These are phyloP conservation scores for Vollenhovia emeryi DNA, from an alignment of 1,140 invertebrate species.

Conservation along the genomic window DNA sequence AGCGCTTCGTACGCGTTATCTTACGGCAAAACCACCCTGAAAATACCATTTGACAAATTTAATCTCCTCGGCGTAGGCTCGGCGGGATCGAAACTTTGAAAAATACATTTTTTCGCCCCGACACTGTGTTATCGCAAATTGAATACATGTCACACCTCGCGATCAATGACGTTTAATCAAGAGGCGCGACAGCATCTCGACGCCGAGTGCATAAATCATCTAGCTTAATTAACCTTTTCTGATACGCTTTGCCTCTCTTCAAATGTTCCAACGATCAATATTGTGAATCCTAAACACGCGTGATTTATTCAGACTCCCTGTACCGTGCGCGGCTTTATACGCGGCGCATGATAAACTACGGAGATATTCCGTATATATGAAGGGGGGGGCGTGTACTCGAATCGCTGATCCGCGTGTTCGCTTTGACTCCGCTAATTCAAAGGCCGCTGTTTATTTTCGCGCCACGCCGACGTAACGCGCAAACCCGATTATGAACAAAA, in stretches of 20 bases:
- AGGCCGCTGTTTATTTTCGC: constrained; percentile 36
- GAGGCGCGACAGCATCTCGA: constrained; percentile 2
- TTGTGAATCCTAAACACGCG: constrained; percentile 37
- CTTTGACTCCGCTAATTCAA: constrained; percentile 53
- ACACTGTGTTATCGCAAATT: constrained; percentile 24
- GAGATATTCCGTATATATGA: constrained; percentile 30
- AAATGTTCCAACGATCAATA: constrained; percentile 41
- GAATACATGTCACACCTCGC: background rate
- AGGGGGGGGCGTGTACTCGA: background rate
- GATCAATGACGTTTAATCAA: constrained; percentile 47
- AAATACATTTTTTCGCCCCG: background rate
- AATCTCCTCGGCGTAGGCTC: background rate
- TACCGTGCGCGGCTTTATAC: background rate
- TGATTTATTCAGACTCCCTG: constrained; percentile 36
- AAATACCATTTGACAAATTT: background rate
- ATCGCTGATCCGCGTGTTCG: constrained; percentile 19
- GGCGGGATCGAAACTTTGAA: background rate
- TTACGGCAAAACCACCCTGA: background rate
- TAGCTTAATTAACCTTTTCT: constrained; percentile 43
- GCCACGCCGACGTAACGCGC: background rate
- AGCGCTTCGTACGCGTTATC: background rate
- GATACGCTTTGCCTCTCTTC: constrained; percentile 32
- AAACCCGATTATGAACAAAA: constrained; percentile 46
- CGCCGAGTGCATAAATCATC: constrained; percentile 12
- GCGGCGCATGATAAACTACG: constrained; percentile 24